Evolutionary conservation across 2,797 vertebrate species (phyloP).

Genomic region (Hylomyscus alleni): DNA sequence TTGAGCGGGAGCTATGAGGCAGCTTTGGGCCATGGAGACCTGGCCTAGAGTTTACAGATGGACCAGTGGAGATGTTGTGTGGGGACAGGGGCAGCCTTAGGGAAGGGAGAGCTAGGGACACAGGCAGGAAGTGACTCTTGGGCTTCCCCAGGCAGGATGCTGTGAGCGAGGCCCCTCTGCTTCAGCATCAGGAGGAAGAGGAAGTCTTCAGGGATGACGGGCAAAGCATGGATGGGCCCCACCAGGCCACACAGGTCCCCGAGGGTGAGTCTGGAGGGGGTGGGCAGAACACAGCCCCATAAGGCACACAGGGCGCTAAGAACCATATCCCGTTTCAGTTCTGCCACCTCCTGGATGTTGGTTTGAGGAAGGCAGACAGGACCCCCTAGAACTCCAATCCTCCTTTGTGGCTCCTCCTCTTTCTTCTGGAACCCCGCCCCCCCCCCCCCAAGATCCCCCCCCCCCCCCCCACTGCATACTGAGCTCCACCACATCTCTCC

Average conservation of each 20-base stretch:
- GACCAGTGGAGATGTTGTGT: background rate
- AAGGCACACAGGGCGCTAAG: background rate
- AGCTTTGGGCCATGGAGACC: fast-evolving
- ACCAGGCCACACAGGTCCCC: background rate
- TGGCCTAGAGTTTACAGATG: background rate
- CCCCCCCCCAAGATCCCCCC: background rate
- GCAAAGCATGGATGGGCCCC: fast-evolving
- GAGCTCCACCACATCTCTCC: background rate
- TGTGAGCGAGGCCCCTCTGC: slow-evolving; percentile 64
- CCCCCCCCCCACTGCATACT: too few species aligned
- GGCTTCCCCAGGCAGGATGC: slow-evolving; percentile 78
- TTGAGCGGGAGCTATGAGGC: too few species aligned
- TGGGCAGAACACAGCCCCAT: background rate
- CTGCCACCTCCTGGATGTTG: fast-evolving
- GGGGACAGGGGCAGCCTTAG: too few species aligned
- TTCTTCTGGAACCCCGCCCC: background rate
- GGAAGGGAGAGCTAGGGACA: background rate
- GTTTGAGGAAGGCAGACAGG: background rate
- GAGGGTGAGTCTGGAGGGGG: slow-evolving; percentile 53
- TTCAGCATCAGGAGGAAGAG: slow-evolving; percentile 72
- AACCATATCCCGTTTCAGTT: fast-evolving
- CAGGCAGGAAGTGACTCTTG: background rate
- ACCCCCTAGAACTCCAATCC: background rate
- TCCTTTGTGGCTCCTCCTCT: background rate
- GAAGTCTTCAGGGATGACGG: background rate